Conservation (phyloP, 2,113 vertebrate genomes). For the Pteropus alecto region DNA sequence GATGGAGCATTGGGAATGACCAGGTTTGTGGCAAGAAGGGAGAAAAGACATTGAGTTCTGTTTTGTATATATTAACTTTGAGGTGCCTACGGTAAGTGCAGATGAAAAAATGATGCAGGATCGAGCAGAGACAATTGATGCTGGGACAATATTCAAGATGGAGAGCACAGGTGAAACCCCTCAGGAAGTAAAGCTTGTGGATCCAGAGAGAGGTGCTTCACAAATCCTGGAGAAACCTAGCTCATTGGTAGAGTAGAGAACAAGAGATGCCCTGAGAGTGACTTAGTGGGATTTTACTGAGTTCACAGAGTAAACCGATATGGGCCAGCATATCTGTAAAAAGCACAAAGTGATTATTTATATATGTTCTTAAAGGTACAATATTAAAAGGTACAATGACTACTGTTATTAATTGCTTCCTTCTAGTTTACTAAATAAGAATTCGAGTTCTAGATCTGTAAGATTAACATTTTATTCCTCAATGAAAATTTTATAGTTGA, state of each 20-base stretch:
- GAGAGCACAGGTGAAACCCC: background rate
- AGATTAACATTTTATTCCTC: background rate
- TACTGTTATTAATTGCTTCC: background rate
- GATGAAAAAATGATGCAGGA: background rate
- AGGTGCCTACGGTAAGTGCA: background rate
- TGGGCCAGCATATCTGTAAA: background rate
- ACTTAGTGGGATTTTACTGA: background rate
- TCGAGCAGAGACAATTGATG: background rate
- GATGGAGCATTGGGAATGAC: too few species aligned
- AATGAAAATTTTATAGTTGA: background rate
- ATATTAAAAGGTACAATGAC: background rate
- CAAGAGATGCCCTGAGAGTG: fast-evolving
- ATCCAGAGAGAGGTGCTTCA: background rate
- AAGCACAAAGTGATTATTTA: background rate
- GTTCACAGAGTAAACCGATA: background rate
- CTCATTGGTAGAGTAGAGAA: background rate
- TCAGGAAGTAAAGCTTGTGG: background rate
- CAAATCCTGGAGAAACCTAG: background rate
- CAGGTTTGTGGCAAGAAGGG: background rate
- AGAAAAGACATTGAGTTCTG: background rate
- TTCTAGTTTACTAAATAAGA: background rate
- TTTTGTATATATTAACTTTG: background rate
- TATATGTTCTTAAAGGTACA: background rate
- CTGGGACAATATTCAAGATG: fast-evolving
- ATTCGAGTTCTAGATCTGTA: background rate